phyloP scores from a whole-genome alignment of 2,888 invertebrate species.

The Acanthacorydalis orientalis region DNA sequence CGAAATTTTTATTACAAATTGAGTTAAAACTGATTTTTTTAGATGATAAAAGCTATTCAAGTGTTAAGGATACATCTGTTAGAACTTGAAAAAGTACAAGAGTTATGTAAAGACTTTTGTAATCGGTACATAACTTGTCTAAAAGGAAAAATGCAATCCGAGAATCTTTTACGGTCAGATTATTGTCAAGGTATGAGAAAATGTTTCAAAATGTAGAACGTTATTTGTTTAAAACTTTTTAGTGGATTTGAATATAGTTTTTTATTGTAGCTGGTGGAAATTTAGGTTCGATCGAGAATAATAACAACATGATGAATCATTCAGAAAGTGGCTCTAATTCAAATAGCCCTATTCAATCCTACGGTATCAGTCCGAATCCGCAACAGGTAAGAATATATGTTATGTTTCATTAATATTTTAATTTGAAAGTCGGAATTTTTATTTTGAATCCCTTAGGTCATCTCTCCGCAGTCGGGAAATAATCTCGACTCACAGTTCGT shows the following conservation, averaged over 20 bases:
- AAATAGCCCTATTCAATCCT: conserved; percentile 27
- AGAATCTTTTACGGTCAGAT: conserved; percentile 65
- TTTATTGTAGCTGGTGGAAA: conserved; percentile 1
- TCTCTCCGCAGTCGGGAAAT: conserved; percentile 1
- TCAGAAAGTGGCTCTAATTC: conserved; percentile 29
- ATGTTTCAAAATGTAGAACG: conserved; percentile 7
- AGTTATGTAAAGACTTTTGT: conserved; percentile 88
- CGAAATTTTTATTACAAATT: too few species aligned
- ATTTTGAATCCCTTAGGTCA: background rate
- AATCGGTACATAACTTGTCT: conserved; percentile 81
- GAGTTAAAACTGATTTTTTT: conserved; percentile 12
- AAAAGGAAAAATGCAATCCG: conserved; percentile 81
- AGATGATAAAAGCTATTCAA: conserved; percentile 81
- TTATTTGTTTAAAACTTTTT: background rate
- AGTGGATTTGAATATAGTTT: background rate
- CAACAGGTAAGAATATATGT: conserved; percentile 18
- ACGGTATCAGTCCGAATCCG: conserved; percentile 23
- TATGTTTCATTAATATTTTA: background rate
- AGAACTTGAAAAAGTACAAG: conserved; percentile 87
- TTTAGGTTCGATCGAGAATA: conserved; percentile 20
- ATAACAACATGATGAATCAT: conserved; percentile 27
- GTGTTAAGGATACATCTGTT: conserved; percentile 81
- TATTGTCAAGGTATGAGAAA: conserved; percentile 41
- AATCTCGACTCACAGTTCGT: background rate
- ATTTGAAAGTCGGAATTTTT: background rate